Percentiles rank a stretch among this genome's conserved stretches.
Conservation (phyloP, 2,113 vertebrate species). For the Picathartes gymnocephalus region DNA sequence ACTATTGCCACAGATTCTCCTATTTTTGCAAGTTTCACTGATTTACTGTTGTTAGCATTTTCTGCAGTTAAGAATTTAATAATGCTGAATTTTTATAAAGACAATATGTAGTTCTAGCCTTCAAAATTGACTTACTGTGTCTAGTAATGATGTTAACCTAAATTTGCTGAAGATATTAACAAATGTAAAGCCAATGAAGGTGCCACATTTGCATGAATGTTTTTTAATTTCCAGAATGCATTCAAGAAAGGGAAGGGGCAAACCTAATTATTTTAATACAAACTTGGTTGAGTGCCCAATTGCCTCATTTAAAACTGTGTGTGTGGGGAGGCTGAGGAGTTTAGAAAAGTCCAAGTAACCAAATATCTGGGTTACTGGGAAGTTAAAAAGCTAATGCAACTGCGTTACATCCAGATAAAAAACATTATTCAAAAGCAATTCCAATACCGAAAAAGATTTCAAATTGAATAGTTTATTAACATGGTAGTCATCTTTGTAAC, state of each 20-base stretch:
- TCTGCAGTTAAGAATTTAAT: constrained; percentile 43
- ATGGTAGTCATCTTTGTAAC: constrained; percentile 92
- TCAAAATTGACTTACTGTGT: constrained; percentile 40
- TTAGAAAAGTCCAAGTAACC: constrained; percentile 76
- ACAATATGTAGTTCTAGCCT: constrained; percentile 41
- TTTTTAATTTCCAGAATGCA: constrained; percentile 36
- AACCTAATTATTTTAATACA: constrained; percentile 55
- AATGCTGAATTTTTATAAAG: constrained; percentile 41
- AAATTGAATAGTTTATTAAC: constrained; percentile 97
- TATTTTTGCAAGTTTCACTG: constrained; percentile 57
- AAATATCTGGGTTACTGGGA: constrained; percentile 62
- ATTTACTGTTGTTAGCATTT: constrained; percentile 58
- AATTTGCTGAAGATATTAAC: constrained; percentile 50
- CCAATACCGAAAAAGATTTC: constrained; percentile 84
- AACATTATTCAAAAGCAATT: constrained; percentile 82
- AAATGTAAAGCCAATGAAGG: constrained; percentile 56
- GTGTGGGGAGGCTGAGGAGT: constrained; percentile 42
- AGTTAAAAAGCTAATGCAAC: constrained; percentile 80
- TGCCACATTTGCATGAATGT: constrained; percentile 55
- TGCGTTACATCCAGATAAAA: constrained; percentile 76
- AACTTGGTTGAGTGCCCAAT: constrained; percentile 60
- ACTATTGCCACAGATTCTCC: constrained; percentile 59
- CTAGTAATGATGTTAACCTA: constrained; percentile 55
- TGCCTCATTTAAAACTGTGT: constrained; percentile 70
- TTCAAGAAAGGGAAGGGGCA: constrained; percentile 42